Percentiles rank a stretch among this genome's conserved stretches.
Conservation (phyloP, 2,113 vertebrate species). For the Centropus unirufus region DNA sequence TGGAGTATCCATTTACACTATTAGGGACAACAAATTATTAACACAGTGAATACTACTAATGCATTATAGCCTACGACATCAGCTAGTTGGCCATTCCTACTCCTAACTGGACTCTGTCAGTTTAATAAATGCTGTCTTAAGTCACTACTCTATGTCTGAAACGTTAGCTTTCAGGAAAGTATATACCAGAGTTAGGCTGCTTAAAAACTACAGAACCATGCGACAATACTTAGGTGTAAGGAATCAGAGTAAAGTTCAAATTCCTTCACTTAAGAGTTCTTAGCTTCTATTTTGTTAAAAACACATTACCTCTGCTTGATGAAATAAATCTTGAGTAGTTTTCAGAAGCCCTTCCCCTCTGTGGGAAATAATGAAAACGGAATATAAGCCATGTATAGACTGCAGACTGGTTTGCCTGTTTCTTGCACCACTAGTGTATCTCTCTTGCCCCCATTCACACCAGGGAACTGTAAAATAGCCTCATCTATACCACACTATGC, state of each 20-base stretch:
- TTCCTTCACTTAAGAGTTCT: background rate
- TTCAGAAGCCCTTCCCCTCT: constrained; percentile 97
- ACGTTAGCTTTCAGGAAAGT: background rate
- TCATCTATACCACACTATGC: background rate
- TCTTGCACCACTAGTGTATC: background rate
- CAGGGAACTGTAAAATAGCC: background rate
- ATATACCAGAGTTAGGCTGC: background rate
- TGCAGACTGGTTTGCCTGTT: background rate
- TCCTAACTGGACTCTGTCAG: background rate
- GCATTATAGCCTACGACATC: background rate
- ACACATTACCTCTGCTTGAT: constrained; percentile 89
- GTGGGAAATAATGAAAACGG: constrained; percentile 52
- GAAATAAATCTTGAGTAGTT: constrained; percentile 93
- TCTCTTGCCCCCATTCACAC: background rate
- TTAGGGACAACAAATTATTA: background rate
- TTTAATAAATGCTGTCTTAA: background rate
- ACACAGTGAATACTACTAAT: background rate
- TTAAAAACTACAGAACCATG: background rate
- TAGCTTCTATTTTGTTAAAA: background rate
- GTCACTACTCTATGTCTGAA: background rate
- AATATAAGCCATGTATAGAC: background rate
- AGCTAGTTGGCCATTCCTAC: background rate
- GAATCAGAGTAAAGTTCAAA: background rate
- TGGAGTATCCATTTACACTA: background rate
- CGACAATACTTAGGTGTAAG: background rate